These are phyloP conservation scores for Parazoanthus darwini DNA, from an alignment of 92 coral and sea anemone genomes.

Conservation along the genomic window DNA sequence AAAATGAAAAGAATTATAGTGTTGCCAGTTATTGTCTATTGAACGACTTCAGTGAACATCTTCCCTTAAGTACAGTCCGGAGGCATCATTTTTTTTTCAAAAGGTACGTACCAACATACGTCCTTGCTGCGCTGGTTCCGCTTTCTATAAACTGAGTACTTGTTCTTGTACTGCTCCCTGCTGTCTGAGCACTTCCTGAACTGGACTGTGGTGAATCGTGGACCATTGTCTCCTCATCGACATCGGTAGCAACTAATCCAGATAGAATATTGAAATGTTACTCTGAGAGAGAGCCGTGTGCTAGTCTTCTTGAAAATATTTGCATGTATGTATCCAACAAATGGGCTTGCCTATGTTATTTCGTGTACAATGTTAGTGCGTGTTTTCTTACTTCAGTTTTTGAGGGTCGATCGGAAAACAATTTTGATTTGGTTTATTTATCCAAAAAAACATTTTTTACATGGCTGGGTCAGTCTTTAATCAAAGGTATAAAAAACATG, in stretches of 20 bases:
- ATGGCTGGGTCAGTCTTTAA: not conserved
- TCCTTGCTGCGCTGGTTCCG: not conserved
- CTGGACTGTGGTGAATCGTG: not conserved
- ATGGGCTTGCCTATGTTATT: not conserved
- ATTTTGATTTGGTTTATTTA: not conserved
- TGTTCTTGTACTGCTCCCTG: not conserved
- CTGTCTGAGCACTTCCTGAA: not conserved
- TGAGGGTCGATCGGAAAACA: not conserved
- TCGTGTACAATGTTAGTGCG: not conserved
- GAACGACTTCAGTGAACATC: not conserved
- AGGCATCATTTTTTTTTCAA: not conserved
- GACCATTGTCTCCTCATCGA: not conserved
- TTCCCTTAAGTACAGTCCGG: not conserved
- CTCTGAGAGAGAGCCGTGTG: not conserved
- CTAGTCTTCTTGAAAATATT: not conserved
- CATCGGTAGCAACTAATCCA: not conserved
- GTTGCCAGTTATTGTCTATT: not conserved
- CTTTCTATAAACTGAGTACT: constrained; percentile 4
- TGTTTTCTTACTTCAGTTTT: not conserved
- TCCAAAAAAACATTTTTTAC: not conserved
- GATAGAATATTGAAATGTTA: not conserved
- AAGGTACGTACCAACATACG: not conserved
- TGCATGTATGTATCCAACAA: not conserved
- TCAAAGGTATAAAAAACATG: not conserved
- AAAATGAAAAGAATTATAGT: not conserved